phyloP scores from a whole-genome alignment of 2,888 invertebrate genomes.

The Drosophila subsilvestris region DNA sequence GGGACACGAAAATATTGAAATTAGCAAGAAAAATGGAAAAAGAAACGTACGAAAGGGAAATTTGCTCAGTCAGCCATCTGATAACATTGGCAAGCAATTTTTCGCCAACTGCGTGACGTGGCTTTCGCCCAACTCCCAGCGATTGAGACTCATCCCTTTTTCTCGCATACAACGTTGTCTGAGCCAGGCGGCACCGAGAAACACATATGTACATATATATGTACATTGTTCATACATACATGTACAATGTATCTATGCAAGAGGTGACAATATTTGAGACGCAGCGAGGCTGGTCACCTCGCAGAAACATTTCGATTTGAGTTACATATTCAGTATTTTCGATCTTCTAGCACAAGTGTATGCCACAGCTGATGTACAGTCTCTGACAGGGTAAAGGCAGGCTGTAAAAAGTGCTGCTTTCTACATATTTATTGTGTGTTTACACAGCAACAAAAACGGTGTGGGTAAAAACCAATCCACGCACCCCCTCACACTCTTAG shows the following conservation, averaged over 20 bases:
- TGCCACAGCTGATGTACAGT: slow-evolving; percentile 15
- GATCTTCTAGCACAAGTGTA: not conserved
- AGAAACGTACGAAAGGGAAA: slow-evolving; percentile 1
- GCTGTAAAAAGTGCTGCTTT: not conserved
- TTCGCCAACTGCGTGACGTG: slow-evolving; percentile 42
- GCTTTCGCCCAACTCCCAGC: not conserved
- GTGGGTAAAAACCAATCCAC: slow-evolving; percentile 31
- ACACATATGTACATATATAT: no score
- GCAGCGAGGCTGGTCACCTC: slow-evolving; percentile 8
- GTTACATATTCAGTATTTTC: not conserved
- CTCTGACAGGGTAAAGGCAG: not conserved
- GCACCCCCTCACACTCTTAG: not conserved
- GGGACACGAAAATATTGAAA: not conserved
- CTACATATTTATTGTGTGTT: slow-evolving; percentile 42
- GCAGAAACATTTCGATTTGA: not conserved
- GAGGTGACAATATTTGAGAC: no score
- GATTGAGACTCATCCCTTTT: not conserved
- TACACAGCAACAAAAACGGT: slow-evolving; percentile 47
- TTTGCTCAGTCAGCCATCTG: slow-evolving; percentile 61
- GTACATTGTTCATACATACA: no score
- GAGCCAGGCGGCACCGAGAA: slow-evolving; percentile 8
- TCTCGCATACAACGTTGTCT: no score
- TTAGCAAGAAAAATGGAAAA: not conserved
- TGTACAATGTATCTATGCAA: no score
- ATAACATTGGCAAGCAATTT: slow-evolving; percentile 4